Conservation (phyloP, 2,888 invertebrate genomes). For the Trisateles emortualis region DNA sequence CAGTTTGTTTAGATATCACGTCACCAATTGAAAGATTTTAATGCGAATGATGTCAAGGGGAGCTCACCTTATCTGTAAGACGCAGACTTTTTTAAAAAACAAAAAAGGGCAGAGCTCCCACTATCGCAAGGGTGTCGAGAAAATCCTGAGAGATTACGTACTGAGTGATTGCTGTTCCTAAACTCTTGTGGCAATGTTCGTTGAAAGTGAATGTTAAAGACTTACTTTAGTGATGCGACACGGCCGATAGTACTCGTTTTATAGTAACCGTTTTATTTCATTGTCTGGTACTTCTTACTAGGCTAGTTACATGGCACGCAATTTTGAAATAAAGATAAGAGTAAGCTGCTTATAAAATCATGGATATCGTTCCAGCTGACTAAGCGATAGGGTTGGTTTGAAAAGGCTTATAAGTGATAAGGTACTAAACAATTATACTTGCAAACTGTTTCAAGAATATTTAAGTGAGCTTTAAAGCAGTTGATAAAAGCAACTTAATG, state of each 20-base stretch:
- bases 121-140: constrained; percentile 67
- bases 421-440: background rate
- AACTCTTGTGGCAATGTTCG: constrained; percentile 72
- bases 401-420: background rate
- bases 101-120: constrained; percentile 65
- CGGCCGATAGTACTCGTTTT: background rate
- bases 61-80: constrained; percentile 70
- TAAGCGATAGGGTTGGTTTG: background rate
- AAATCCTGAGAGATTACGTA: constrained; percentile 84
- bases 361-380: background rate
- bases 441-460: no score
- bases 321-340: constrained; percentile 6
- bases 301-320: constrained; percentile 6
- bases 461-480: no score
- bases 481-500: no score
- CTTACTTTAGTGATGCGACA: constrained; percentile 26
- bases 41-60: constrained; percentile 60
- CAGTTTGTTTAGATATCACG: constrained; percentile 34
- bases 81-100: constrained; percentile 76
- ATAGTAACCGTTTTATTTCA: background rate
- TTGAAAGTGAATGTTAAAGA: constrained; percentile 74
- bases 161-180: constrained; percentile 84
- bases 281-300: background rate
- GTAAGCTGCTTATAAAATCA: background rate
- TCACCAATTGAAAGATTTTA: constrained; percentile 57